These are phyloP conservation scores for Pocillopora damicornis DNA, from an alignment of 64 coral and sea anemone species.

Conservation along the genomic window DNA sequence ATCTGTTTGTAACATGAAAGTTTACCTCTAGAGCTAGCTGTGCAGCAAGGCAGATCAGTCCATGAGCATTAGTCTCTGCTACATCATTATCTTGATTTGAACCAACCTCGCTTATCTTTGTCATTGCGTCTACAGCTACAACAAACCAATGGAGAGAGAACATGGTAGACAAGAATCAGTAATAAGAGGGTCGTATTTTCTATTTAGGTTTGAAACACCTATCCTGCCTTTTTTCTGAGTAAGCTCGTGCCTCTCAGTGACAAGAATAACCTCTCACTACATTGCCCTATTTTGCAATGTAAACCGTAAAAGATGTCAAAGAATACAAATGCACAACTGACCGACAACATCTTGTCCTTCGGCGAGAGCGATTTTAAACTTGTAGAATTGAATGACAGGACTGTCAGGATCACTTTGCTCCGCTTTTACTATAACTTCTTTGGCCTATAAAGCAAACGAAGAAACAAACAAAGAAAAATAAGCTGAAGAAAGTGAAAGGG, in stretches of 20 bases:
- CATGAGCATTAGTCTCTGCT: constrained; percentile 52
- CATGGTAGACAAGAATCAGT: not conserved
- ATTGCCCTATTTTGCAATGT: too few species aligned
- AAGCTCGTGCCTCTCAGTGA: too few species aligned
- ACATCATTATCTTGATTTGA: constrained; percentile 33
- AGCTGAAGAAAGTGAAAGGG: not conserved
- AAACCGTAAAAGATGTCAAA: too few species aligned
- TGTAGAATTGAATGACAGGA: constrained; percentile 74
- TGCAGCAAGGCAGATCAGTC: constrained; percentile 86
- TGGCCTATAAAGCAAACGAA: constrained; percentile 64
- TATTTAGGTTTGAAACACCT: too few species aligned
- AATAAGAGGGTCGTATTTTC: too few species aligned
- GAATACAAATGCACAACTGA: not conserved
- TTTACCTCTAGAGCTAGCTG: constrained; percentile 91
- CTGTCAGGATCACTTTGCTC: constrained; percentile 65
- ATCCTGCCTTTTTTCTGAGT: too few species aligned
- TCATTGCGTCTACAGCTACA: constrained; percentile 72
- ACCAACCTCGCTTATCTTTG: constrained; percentile 48
- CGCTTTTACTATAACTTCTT: constrained; percentile 63
- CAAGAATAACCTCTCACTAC: too few species aligned
- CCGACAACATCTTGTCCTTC: constrained; percentile 74
- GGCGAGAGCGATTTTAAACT: constrained; percentile 93
- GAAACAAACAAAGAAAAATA: not conserved
- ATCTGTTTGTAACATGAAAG: not conserved
- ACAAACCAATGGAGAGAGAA: constrained; percentile 6